phyloP scores from a whole-genome alignment of 2,888 invertebrate genomes.

The Lymantria monacha region DNA sequence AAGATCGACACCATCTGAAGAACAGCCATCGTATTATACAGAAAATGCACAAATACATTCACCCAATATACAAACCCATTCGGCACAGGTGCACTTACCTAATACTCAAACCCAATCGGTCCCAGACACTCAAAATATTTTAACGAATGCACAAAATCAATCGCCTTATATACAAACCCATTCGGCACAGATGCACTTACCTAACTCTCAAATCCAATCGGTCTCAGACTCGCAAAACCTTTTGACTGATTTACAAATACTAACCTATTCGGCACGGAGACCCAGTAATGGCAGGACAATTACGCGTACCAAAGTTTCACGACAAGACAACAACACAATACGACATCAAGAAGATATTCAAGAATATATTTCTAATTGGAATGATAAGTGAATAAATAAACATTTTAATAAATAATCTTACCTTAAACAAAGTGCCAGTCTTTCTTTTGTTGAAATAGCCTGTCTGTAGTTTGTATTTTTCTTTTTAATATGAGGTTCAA shows the following conservation, averaged over 20 bases:
- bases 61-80: background rate
- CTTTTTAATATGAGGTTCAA: slow-evolving; percentile 17
- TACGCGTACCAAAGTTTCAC: no score
- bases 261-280: slow-evolving; percentile 10
- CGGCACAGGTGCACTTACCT: background rate
- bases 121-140: slow-evolving; percentile 4
- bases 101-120: background rate
- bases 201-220: background rate
- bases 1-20: no score
- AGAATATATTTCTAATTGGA: slow-evolving; percentile 9
- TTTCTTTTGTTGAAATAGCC: slow-evolving; percentile 27
- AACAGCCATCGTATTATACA: no score
- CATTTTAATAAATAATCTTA: slow-evolving; percentile 13
- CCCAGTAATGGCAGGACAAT: no score
- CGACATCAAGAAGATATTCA: no score
- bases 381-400: slow-evolving; percentile 6
- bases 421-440: slow-evolving; percentile 23
- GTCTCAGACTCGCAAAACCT: slow-evolving; percentile 4
- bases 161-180: background rate
- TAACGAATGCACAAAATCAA: background rate
- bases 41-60: background rate
- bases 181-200: background rate
- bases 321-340: no score
- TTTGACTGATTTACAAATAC: slow-evolving; percentile 9
- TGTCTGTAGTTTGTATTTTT: slow-evolving; percentile 20